Base-by-base conservation (phyloP, 2,113 vertebrate species). In the Tenebrosternarchus preto region DNA sequence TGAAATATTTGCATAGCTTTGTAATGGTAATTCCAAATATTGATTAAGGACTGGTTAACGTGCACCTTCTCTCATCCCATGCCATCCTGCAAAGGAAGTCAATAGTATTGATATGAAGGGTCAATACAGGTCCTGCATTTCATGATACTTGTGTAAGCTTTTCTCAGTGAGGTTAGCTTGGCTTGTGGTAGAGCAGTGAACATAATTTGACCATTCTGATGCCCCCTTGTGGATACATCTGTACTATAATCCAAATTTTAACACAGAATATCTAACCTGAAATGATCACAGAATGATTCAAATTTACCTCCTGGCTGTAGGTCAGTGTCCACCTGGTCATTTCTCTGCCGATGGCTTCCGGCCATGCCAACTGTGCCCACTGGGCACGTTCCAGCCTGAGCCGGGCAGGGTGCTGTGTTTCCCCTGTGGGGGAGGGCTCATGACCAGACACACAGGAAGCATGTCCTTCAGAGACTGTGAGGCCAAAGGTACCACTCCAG, bases 381-480 rank as follows among this genome's bases (percentile, higher is more conserved):
- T 94, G 64, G 97, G 97, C 70, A 93, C 90, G 0, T 99, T 96
- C 83, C 97, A 99, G 89, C 93, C 95, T 0, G 96, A 98, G 60
- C 91, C 94, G 0, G 97, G 97, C 19, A 94, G 97, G 4, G 96
- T 97, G 0, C 86, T 95, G 53, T 99, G 97, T 89, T 98, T 99
- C 77, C 87, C 93, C 50, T 99, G 97, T 17, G 96, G 97, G 0
- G 97, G 97, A 66, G 96, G 95, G 2, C 92, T 99, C 27, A 92
- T 95, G 89, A 98, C 97, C 84, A 98, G 95, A 83, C 92, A 94
- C 0, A 92, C 93, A 73, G 95, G 93, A 7, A 90, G 95, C 0
- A 83, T 94, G 57, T 94, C 96, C 72, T 99, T 99, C 88, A 95
- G 95, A 88, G 96, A 98, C 90, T 99, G 97, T 5, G 97, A 98